These are phyloP conservation scores for Agonopterix arenella DNA, from an alignment of 2,888 invertebrate genomes.

Conservation along the genomic window DNA sequence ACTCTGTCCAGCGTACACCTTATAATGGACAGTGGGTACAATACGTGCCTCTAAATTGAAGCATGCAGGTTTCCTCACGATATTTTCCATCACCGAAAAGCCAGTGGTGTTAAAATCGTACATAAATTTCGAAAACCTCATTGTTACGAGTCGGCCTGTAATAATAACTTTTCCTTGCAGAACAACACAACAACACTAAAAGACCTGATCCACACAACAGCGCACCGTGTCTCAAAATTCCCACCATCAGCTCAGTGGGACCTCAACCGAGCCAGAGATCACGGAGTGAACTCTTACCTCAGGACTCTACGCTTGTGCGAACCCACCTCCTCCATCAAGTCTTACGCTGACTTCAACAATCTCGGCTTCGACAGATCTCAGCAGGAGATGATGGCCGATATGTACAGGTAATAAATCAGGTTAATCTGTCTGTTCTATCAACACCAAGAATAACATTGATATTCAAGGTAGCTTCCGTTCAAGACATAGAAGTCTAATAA, in stretches of 20 bases:
- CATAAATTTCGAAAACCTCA: too few species aligned
- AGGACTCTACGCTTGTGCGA: slow-evolving; percentile 82
- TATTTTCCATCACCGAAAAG: too few species aligned
- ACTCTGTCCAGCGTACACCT: too few species aligned
- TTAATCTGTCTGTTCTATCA: too few species aligned
- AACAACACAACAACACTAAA: slow-evolving; percentile 78
- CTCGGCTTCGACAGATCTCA: slow-evolving; percentile 75
- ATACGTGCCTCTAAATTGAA: too few species aligned
- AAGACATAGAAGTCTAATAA: too few species aligned
- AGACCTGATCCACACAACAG: slow-evolving; percentile 79
- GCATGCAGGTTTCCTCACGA: too few species aligned
- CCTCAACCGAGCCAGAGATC: slow-evolving; percentile 81
- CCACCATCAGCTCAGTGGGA: slow-evolving; percentile 64
- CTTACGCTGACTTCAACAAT: slow-evolving; percentile 76
- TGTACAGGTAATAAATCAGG: slow-evolving; percentile 76
- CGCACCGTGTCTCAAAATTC: slow-evolving; percentile 78
- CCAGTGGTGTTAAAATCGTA: too few species aligned
- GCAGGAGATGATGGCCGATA: slow-evolving; percentile 79
- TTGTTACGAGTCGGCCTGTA: too few species aligned
- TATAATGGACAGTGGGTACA: too few species aligned
- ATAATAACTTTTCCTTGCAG: slow-evolving; percentile 38
- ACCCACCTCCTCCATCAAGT: slow-evolving; percentile 63
- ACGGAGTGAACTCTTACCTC: slow-evolving; percentile 86
- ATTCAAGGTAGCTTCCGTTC: too few species aligned
- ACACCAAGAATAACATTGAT: too few species aligned